phyloP scores from a whole-genome alignment of 2,113 vertebrate species.

The Peromyscus maniculatus region DNA sequence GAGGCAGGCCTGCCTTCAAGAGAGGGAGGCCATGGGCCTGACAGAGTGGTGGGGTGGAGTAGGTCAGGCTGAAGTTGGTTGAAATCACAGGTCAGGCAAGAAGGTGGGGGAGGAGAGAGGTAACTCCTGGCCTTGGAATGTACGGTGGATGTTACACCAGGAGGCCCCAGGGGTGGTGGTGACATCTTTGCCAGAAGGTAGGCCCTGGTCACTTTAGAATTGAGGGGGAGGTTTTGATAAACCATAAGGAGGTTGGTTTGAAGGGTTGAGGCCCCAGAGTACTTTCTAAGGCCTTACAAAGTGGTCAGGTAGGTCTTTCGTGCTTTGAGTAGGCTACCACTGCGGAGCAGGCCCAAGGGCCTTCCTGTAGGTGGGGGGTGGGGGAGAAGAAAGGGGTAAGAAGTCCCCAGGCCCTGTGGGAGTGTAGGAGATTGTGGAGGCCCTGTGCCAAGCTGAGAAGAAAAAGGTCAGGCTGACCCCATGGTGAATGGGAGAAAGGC shows the following conservation, averaged over 20 bases:
- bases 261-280: background rate
- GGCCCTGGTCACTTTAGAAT: slow-evolving; percentile 8
- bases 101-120: background rate
- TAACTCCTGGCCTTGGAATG: slow-evolving; percentile 34
- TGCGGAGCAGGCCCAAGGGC: slow-evolving; percentile 18
- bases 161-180: background rate
- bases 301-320: background rate
- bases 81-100: background rate
- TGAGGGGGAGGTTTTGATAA: background rate
- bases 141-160: background rate
- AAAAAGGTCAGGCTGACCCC: slow-evolving; percentile 32
- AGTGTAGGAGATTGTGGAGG: background rate
- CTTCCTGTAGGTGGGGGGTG: background rate
- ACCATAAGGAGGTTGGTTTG: background rate
- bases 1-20: background rate
- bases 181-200: slow-evolving; percentile 26
- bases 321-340: background rate
- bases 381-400: background rate
- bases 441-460: background rate
- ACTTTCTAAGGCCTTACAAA: background rate
- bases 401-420: slow-evolving; percentile 12
- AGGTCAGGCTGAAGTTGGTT: slow-evolving; percentile 28
- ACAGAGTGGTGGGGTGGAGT: slow-evolving; percentile 51
- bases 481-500: background rate
- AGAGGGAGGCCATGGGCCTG: slow-evolving; percentile 65